These are phyloP conservation scores for Potorous gilbertii DNA, from an alignment of 2,797 vertebrate genomes.

Conservation along the genomic window DNA sequence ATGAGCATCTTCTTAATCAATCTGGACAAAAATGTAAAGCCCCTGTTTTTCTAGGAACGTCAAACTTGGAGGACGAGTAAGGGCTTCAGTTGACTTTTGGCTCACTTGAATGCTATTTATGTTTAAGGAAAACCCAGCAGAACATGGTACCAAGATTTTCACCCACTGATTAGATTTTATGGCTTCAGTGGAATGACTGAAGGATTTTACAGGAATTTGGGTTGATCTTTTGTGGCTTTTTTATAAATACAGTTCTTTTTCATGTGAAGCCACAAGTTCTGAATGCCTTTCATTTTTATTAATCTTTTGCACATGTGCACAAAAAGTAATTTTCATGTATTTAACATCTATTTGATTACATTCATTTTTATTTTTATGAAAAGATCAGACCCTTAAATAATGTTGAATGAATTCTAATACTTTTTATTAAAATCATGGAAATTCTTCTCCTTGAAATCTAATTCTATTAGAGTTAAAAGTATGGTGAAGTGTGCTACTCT, in stretches of 20 bases:
- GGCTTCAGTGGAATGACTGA: slow-evolving; percentile 17
- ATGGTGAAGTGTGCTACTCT: slow-evolving; percentile 33
- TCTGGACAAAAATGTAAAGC: background rate
- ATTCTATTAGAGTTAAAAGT: background rate
- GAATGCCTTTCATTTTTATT: slow-evolving; percentile 48
- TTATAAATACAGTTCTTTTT: slow-evolving; percentile 27
- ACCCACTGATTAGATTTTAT: slow-evolving; percentile 6
- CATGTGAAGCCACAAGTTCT: slow-evolving; percentile 32
- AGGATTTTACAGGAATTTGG: slow-evolving; percentile 42
- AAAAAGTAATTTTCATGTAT: slow-evolving; percentile 39
- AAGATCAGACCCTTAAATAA: slow-evolving; percentile 26
- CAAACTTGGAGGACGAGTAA: background rate
- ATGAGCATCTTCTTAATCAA: slow-evolving; percentile 37
- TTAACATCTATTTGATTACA: slow-evolving; percentile 40
- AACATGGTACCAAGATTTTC: slow-evolving; percentile 1
- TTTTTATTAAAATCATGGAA: slow-evolving; percentile 19
- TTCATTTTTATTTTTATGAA: slow-evolving; percentile 51
- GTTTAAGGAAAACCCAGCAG: slow-evolving; percentile 18
- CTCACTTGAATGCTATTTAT: slow-evolving; percentile 14
- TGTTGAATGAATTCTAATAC: slow-evolving; percentile 21
- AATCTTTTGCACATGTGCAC: slow-evolving; percentile 18
- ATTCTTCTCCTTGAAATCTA: background rate
- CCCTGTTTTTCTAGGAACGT: background rate
- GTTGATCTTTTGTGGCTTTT: slow-evolving; percentile 38
- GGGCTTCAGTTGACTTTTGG: background rate